Conservation (phyloP, 2,888 invertebrate genomes). For the Perithous albicinctus region DNA sequence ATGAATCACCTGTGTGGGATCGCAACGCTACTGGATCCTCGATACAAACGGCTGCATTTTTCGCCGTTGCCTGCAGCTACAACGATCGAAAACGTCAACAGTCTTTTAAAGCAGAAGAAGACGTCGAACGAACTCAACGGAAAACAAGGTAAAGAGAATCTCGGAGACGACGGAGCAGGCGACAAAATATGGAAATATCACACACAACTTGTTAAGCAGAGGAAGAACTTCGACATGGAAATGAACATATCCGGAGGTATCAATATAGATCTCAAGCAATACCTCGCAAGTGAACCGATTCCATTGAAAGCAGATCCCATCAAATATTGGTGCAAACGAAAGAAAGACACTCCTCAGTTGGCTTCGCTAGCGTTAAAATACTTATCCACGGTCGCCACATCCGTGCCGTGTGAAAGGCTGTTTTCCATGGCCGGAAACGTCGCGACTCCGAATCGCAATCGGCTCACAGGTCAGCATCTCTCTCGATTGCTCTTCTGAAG, state of each 20-base stretch:
- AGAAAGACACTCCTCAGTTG: slow-evolving; percentile 38
- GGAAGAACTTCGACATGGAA: slow-evolving; percentile 12
- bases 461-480: slow-evolving; percentile 31
- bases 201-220: slow-evolving; percentile 6
- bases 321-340: slow-evolving; percentile 25
- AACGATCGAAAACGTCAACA: slow-evolving; percentile 13
- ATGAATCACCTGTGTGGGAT: slow-evolving; percentile 68
- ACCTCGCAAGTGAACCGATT: slow-evolving; percentile 15
- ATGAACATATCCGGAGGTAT: neutral
- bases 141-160: neutral
- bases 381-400: slow-evolving; percentile 44
- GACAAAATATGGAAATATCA: slow-evolving; percentile 47
- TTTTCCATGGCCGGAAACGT: slow-evolving; percentile 53
- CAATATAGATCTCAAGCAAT: slow-evolving; percentile 35
- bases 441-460: slow-evolving; percentile 37
- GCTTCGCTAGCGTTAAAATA: slow-evolving; percentile 47
- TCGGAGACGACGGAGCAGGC: neutral
- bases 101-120: slow-evolving; percentile 9
- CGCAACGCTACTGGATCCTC: slow-evolving; percentile 73
- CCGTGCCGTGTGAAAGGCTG: slow-evolving; percentile 42
- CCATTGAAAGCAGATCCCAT: slow-evolving; percentile 34
- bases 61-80: neutral
- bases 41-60: slow-evolving; percentile 70
- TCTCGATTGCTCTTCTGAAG: slow-evolving; percentile 47
- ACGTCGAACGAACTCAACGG: neutral